These are phyloP conservation scores for Pristis pectinata DNA, from an alignment of 2,797 vertebrate genomes.

Conservation along the genomic window DNA sequence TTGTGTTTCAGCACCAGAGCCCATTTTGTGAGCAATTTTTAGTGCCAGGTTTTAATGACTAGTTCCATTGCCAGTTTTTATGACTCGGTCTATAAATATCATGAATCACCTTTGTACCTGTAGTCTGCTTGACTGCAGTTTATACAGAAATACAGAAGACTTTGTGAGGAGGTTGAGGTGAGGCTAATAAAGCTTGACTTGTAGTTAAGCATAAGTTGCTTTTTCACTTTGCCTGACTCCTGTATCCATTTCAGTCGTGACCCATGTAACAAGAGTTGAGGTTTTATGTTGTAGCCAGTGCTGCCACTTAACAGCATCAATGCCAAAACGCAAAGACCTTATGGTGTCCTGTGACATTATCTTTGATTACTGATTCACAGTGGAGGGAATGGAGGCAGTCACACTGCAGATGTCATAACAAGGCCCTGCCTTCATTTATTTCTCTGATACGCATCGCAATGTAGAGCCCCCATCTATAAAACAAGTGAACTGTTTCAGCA, in stretches of 20 bases:
- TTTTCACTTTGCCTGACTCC: background rate
- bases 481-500: background rate
- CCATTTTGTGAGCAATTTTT: background rate
- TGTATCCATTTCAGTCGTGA: conserved; percentile 17
- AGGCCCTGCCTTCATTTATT: background rate
- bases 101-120: conserved; percentile 28
- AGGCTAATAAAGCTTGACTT: conserved; percentile 6
- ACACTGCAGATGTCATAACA: background rate
- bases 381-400: background rate
- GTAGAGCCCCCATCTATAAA: background rate
- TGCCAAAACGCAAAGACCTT: background rate
- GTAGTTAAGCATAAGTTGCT: background rate
- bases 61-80: conserved; percentile 26
- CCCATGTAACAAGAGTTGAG: conserved; percentile 14
- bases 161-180: background rate
- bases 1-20: background rate
- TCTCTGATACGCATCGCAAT: too few relatives aligned
- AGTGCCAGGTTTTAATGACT: conserved; percentile 27
- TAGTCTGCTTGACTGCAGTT: conserved; percentile 9
- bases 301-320: conserved; percentile 2
- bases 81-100: conserved; percentile 32
- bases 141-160: conserved; percentile 17
- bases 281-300: background rate
- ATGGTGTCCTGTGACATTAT: background rate
- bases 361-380: background rate